Conservation (phyloP, 2,797 vertebrate genomes). For the Halcyon chelicuti region DNA sequence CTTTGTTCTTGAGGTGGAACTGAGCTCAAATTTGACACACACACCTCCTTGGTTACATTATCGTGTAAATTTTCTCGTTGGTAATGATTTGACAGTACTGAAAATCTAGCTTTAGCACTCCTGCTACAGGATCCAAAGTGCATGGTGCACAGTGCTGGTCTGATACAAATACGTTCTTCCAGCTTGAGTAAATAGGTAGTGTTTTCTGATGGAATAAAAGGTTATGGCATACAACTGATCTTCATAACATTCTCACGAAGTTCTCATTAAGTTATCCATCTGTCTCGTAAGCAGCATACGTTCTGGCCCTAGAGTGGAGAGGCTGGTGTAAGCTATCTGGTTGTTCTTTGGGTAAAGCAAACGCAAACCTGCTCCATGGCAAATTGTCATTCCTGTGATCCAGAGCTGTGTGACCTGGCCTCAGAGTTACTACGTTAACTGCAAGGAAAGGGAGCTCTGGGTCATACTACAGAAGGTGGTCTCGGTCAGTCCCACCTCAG, state of each 20-base stretch:
- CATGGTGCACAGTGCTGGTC: neutral
- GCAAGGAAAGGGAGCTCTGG: neutral
- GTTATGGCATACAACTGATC: neutral
- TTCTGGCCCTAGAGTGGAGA: neutral
- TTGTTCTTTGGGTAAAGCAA: neutral
- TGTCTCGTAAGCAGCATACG: neutral
- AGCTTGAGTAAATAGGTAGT: neutral
- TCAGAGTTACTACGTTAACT: neutral
- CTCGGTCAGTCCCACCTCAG: neutral
- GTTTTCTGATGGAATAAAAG: neutral
- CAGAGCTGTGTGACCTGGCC: neutral
- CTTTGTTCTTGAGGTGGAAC: neutral
- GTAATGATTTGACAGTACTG: neutral
- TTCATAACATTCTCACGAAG: neutral
- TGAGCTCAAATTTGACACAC: neutral
- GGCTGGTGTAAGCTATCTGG: neutral
- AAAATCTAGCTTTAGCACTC: neutral
- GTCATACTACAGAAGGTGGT: neutral
- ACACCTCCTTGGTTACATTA: neutral
- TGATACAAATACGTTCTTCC: neutral
- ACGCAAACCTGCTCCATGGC: rapidly evolving
- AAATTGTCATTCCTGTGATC: neutral
- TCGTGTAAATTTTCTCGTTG: neutral
- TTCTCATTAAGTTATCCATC: neutral
- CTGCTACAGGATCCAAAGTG: neutral